Conservation (phyloP, 2,797 vertebrate genomes). For the Perodicticus potto region DNA sequence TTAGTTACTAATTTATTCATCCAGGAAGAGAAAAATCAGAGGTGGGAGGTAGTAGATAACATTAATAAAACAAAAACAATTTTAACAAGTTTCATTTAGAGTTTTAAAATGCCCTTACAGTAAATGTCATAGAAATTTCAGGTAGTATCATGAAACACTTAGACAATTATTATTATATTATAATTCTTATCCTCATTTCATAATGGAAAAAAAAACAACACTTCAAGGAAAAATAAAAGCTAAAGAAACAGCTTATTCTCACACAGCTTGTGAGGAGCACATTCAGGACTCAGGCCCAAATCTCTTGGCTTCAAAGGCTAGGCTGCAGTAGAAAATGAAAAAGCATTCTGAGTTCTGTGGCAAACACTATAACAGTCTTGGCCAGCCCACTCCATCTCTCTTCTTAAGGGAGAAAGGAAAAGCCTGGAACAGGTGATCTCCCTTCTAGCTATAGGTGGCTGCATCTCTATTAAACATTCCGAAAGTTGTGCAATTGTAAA, state of each 20-base stretch:
- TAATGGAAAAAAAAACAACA: neutral
- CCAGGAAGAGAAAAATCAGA: conserved; percentile 48
- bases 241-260: neutral
- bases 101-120: neutral
- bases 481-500: conserved; percentile 61
- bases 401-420: neutral
- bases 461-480: conserved; percentile 65
- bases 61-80: neutral
- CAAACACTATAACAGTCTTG: neutral
- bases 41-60: neutral
- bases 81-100: neutral
- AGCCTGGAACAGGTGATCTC: neutral
- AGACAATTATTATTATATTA: conserved; percentile 6
- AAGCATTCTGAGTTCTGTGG: neutral
- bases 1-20: conserved; percentile 37
- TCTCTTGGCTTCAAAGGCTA: neutral
- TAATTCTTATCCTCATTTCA: conserved; percentile 9
- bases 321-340: neutral
- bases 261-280: neutral
- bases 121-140: neutral
- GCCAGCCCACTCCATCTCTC: neutral
- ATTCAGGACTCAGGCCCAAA: neutral
- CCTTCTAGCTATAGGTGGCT: neutral
- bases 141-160: neutral
- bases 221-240: neutral